phyloP scores from a whole-genome alignment of 2,113 vertebrate genomes.

The Bucco capensis region DNA sequence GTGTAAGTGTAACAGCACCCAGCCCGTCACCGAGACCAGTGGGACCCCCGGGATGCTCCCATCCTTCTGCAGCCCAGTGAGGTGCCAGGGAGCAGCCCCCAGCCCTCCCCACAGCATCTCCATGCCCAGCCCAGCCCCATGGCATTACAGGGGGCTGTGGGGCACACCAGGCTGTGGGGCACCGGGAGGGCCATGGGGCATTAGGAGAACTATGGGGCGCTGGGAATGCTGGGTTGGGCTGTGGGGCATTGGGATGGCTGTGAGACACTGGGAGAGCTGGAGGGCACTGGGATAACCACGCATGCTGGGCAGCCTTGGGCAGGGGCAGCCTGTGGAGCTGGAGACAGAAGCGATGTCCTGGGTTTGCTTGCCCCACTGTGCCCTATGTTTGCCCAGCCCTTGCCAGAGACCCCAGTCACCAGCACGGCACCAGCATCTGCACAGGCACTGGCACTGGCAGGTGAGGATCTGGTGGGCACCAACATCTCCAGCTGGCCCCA shows the following conservation, averaged over 20 bases:
- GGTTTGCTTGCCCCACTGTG: no score
- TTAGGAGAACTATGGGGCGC: not conserved
- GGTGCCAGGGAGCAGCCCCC: not conserved
- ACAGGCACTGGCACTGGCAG: not conserved
- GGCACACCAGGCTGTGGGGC: not conserved
- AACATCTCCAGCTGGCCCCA: not conserved
- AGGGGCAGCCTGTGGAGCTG: not conserved
- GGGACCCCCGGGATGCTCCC: not conserved
- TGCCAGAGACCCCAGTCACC: not conserved
- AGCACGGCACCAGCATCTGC: no score
- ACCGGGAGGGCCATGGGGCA: not conserved
- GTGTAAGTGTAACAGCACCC: not conserved
- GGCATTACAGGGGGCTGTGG: no score
- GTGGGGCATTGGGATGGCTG: not conserved
- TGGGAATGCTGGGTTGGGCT: not conserved
- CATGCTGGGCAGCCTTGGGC: not conserved
- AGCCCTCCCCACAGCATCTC: not conserved
- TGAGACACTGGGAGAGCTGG: no score
- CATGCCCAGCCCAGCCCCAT: not conserved
- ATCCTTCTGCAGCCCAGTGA: not conserved
- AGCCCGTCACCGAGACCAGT: fast-evolving
- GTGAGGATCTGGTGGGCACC: fast-evolving
- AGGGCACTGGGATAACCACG: not conserved
- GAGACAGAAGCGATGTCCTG: not conserved
- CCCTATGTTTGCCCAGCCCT: no score